Percentiles rank a stretch among this genome's conserved stretches.
These are phyloP conservation scores for Ypsolopha scabrella DNA, from an alignment of 2,888 invertebrate species.

Conservation along the genomic window DNA sequence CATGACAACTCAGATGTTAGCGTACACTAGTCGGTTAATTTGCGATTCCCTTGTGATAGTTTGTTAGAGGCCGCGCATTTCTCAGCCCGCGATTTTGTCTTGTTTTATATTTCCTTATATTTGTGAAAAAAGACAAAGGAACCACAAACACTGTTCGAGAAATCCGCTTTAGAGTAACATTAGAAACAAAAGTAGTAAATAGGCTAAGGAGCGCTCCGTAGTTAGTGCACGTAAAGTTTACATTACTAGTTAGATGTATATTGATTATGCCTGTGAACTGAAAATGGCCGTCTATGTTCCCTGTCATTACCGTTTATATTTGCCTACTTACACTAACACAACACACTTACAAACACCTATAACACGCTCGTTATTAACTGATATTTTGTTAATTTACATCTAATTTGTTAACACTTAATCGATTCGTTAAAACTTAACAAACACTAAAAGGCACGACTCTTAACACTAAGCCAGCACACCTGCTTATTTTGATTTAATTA, in stretches of 20 bases:
- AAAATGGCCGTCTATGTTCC: slow-evolving; percentile 57
- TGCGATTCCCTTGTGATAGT: slow-evolving; percentile 52
- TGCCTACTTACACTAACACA: slow-evolving; percentile 48
- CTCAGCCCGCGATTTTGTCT: slow-evolving; percentile 39
- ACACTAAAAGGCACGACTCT: slow-evolving; percentile 55
- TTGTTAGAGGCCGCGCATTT: slow-evolving; percentile 52
- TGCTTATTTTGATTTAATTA: slow-evolving; percentile 63
- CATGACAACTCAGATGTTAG: slow-evolving; percentile 30
- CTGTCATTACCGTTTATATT: slow-evolving; percentile 42
- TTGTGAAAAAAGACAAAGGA: slow-evolving; percentile 28
- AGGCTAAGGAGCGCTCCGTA: slow-evolving; percentile 46
- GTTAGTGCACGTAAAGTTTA: slow-evolving; percentile 53
- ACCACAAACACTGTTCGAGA: slow-evolving; percentile 28
- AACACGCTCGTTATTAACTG: slow-evolving; percentile 44
- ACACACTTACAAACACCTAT: slow-evolving; percentile 50
- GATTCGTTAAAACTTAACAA: slow-evolving; percentile 39
- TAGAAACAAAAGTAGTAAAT: slow-evolving; percentile 30
- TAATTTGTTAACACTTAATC: slow-evolving; percentile 35
- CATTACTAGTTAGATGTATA: slow-evolving; percentile 9
- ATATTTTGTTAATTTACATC: slow-evolving; percentile 27
- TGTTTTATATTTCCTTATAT: slow-evolving; percentile 24
- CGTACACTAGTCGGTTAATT: slow-evolving; percentile 50
- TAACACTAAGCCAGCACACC: slow-evolving; percentile 64
- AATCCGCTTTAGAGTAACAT: slow-evolving; percentile 39
- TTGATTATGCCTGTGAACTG: slow-evolving; percentile 58